Evolutionary conservation across 1,140 invertebrate genomes (phyloP).

Genomic region (Pemphigus obesinymphae): DNA sequence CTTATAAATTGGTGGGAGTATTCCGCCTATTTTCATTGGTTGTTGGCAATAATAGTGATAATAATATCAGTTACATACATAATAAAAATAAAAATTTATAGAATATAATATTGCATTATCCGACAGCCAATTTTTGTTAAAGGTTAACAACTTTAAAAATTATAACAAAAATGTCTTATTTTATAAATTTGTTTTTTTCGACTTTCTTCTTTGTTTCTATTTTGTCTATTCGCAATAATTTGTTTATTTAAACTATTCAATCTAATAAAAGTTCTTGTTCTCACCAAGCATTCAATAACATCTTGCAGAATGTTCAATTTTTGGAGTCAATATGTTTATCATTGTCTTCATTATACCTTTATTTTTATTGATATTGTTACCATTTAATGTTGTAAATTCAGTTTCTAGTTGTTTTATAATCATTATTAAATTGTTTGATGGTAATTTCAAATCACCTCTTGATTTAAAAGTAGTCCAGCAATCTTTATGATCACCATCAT

Average conservation of each 20-base stretch:
- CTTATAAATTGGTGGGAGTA: too few relatives aligned
- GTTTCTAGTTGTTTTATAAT: too few relatives aligned
- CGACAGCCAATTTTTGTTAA: too few relatives aligned
- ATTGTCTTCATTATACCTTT: background rate
- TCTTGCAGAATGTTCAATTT: background rate
- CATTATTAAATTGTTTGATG: background rate
- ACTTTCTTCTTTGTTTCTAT: too few relatives aligned
- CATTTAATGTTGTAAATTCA: background rate
- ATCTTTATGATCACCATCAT: background rate
- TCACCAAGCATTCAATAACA: background rate
- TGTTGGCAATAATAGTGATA: too few relatives aligned
- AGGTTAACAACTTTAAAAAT: too few relatives aligned
- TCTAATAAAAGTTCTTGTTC: background rate
- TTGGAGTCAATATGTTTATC: background rate
- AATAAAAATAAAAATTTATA: too few relatives aligned
- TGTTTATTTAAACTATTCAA: background rate
- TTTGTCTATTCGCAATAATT: background rate
- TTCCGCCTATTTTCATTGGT: too few relatives aligned
- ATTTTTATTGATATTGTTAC: background rate
- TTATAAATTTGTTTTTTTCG: too few relatives aligned
- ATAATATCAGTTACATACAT: too few relatives aligned
- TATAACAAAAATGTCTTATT: too few relatives aligned
- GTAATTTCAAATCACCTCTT: background rate
- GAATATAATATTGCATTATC: too few relatives aligned
- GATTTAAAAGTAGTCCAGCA: background rate